Evolutionary conservation across 35 echinoderm and acorn worm species (phyloP).

Genomic region (Amphiura filiformis): DNA sequence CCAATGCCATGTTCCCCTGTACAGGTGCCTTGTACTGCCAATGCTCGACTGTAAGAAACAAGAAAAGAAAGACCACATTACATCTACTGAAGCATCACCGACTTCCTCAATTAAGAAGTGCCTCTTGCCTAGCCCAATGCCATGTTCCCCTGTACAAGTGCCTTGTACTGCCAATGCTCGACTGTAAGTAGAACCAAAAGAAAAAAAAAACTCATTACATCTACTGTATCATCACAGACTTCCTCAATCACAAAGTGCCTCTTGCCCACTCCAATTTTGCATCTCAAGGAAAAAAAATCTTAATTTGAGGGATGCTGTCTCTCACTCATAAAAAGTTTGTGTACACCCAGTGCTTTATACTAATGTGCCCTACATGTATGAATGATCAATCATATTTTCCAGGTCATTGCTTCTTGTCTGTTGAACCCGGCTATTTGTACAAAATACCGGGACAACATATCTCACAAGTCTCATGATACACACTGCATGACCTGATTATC

Average conservation of each 20-base stretch:
- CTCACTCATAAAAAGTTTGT: no score
- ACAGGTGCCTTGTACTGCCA: conserved; percentile 76
- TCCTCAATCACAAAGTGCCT: conserved; percentile 66
- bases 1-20: conserved; percentile 97
- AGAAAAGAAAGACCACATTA: conserved; percentile 40
- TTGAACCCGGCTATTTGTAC: no score
- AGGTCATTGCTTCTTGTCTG: no score
- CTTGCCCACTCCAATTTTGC: conserved; percentile 94
- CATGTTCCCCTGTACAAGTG: conserved; percentile 96
- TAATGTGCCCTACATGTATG: no score
- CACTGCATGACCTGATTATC: no score
- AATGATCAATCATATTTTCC: no score
- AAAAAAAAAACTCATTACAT: conserved; percentile 45
- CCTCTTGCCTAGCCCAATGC: conserved; percentile 88
- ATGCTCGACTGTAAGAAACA: conserved; percentile 50
- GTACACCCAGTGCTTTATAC: no score
- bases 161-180: conserved; percentile 66
- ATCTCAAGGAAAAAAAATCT: no score
- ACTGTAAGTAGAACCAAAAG: conserved; percentile 17
- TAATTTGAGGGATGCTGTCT: no score
- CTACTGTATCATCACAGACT: conserved; percentile 50
- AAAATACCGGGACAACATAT: no score
- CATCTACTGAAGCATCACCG: conserved; percentile 40
- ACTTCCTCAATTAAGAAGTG: conserved; percentile 70
- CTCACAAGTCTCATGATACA: no score